phyloP scores from a whole-genome alignment of 1,140 invertebrate species.

The Penaeus indicus region DNA sequence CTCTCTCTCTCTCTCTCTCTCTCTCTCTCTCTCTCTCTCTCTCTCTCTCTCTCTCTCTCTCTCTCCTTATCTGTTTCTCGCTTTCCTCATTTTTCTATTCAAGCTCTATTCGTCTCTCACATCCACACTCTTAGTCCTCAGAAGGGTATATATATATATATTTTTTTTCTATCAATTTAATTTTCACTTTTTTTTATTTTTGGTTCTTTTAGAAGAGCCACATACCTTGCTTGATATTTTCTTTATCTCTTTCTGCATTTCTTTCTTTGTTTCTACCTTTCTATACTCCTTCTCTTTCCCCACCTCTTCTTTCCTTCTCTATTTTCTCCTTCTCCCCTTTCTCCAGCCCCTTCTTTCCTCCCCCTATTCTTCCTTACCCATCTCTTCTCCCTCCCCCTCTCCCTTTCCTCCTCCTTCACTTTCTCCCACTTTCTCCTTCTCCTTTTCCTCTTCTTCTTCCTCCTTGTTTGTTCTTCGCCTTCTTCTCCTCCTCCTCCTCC shows the following conservation, averaged over 20 bases:
- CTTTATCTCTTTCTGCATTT: too few species aligned
- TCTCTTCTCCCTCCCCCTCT: neutral
- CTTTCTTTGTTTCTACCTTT: too few species aligned
- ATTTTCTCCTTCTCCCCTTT: neutral
- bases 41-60: too few species aligned
- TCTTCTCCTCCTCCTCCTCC: neutral
- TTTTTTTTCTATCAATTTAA: neutral
- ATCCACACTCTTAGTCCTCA: conserved; percentile 1
- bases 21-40: too few species aligned
- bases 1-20: neutral
- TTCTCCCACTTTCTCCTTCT: neutral
- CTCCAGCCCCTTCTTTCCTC: neutral
- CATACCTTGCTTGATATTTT: too few species aligned
- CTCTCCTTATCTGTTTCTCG: neutral
- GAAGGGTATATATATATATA: neutral
- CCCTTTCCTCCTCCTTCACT: too few species aligned
- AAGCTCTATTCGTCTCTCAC: neutral
- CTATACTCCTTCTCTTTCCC: too few species aligned
- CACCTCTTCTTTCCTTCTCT: neutral
- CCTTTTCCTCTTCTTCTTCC: neutral
- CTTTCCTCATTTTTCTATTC: neutral
- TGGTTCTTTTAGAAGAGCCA: neutral
- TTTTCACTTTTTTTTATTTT: neutral
- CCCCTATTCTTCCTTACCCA: neutral
- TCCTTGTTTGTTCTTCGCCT: neutral